A percentile compares a stretch with the other conserved stretches of the same genome.
Conservation (phyloP, 2,888 invertebrate species). For the Hyposoter didymator region DNA sequence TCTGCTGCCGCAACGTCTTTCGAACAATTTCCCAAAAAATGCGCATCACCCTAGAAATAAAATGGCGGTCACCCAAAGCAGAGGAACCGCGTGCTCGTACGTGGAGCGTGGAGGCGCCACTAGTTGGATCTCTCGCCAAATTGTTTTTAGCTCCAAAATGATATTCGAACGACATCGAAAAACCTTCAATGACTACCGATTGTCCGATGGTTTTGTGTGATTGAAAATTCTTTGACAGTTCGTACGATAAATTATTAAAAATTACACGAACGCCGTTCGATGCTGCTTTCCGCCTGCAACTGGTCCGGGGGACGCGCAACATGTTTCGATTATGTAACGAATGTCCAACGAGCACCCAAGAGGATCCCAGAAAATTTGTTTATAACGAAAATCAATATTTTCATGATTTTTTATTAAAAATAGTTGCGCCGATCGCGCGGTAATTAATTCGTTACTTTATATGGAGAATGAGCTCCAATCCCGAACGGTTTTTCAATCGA, state of each 20-base stretch:
- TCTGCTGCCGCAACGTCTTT: background rate
- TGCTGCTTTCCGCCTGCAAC: background rate
- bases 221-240: background rate
- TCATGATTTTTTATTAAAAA: background rate
- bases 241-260: background rate
- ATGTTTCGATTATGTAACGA: constrained; percentile 33
- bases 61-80: constrained; percentile 72
- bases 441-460: background rate
- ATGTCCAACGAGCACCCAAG: background rate
- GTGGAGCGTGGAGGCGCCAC: constrained; percentile 68
- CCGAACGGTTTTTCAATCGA: background rate
- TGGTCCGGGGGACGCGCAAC: constrained; percentile 1
- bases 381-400: background rate
- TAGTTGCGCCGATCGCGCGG: background rate
- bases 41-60: constrained; percentile 71
- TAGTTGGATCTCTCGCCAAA: constrained; percentile 53
- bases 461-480: background rate
- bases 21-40: constrained; percentile 14
- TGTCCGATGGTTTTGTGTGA: background rate
- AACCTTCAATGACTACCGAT: background rate
- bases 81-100: constrained; percentile 33
- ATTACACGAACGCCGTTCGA: background rate
- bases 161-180: background rate
- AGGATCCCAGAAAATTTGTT: background rate
- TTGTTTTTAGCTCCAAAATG: background rate